phyloP scores from a whole-genome alignment of 2,797 vertebrate species.

The Helarctos malayanus region DNA sequence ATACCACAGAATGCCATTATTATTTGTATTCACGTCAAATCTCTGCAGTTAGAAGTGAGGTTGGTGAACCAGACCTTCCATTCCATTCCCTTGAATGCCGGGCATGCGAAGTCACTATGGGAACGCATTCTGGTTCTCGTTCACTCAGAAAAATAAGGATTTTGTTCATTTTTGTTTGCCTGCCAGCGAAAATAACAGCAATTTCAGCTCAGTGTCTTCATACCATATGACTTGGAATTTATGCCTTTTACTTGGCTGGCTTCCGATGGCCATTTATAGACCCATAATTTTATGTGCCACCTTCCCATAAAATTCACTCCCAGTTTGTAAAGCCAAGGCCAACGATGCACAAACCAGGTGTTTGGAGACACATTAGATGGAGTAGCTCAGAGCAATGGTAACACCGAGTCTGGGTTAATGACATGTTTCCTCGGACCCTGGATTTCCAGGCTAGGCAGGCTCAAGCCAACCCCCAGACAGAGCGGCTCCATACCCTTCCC shows the following conservation, averaged over 20 bases:
- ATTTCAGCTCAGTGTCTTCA: constrained; percentile 62
- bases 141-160: constrained; percentile 42
- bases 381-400: constrained; percentile 9
- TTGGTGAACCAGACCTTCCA: background rate
- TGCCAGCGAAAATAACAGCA: constrained; percentile 56
- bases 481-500: background rate
- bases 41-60: constrained; percentile 43
- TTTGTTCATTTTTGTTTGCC: constrained; percentile 65
- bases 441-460: background rate
- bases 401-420: background rate
- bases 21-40: constrained; percentile 3
- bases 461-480: background rate
- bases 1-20: background rate
- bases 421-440: background rate
- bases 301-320: constrained; percentile 69
- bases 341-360: constrained; percentile 40
- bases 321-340: constrained; percentile 59
- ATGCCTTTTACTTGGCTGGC: constrained; percentile 58
- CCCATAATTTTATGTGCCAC: constrained; percentile 57
- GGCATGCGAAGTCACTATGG: background rate
- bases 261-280: constrained; percentile 55
- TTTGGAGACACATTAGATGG: constrained; percentile 27
- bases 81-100: background rate
- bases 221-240: constrained; percentile 59
- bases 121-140: constrained; percentile 9